These are phyloP conservation scores for Apantesis nais DNA, from an alignment of 2,888 invertebrate species.

Conservation along the genomic window DNA sequence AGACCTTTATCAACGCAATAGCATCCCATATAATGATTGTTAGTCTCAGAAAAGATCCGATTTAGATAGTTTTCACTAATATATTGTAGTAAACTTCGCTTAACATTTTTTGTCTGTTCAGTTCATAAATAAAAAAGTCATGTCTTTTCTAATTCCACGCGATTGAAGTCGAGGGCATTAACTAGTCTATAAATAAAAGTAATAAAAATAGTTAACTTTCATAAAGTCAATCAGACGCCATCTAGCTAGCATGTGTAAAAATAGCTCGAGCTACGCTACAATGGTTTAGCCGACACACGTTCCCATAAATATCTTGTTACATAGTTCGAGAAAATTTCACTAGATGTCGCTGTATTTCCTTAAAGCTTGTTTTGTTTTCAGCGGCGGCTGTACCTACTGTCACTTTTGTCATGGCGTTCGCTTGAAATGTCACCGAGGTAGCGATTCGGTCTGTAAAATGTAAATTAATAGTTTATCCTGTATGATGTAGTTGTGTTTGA, in stretches of 20 bases:
- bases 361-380: slow-evolving; percentile 82
- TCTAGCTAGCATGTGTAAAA: background rate
- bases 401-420: slow-evolving; percentile 82
- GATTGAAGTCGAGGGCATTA: too few relatives aligned
- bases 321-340: slow-evolving; percentile 43
- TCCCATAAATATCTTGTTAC: background rate
- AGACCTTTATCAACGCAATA: too few relatives aligned
- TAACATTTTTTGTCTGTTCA: too few relatives aligned
- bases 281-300: background rate
- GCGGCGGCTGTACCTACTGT: slow-evolving; percentile 71
- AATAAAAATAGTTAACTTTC: background rate
- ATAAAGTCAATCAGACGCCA: background rate
- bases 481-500: slow-evolving; percentile 81
- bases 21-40: too few relatives aligned
- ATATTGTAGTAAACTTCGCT: too few relatives aligned
- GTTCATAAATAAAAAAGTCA: too few relatives aligned
- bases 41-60: too few relatives aligned
- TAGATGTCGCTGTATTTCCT: slow-evolving; percentile 58
- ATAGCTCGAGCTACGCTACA: background rate
- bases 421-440: slow-evolving; percentile 78
- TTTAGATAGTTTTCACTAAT: too few relatives aligned
- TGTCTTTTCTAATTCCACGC: too few relatives aligned
- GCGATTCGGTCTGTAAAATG: slow-evolving; percentile 66
- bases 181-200: background rate
- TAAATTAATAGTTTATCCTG: slow-evolving; percentile 72